These are phyloP conservation scores for Pristionchus japonicus DNA, from an alignment of 2,888 invertebrate genomes.

Conservation along the genomic window DNA sequence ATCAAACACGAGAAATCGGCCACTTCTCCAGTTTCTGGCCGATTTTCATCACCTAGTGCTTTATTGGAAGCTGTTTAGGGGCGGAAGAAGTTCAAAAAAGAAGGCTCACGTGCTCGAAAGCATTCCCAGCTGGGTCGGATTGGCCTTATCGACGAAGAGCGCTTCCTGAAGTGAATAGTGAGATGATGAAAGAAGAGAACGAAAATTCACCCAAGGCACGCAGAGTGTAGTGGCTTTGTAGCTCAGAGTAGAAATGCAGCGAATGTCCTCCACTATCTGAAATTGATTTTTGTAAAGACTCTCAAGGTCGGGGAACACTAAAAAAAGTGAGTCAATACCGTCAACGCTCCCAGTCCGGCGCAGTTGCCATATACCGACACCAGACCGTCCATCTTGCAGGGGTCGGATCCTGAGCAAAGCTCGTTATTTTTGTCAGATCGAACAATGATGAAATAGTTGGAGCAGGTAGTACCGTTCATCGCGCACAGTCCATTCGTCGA, in stretches of 20 bases:
- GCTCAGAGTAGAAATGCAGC: not conserved
- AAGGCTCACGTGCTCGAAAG: not conserved
- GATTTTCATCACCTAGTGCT: too few relatives aligned
- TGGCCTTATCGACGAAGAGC: not conserved
- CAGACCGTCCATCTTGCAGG: not conserved
- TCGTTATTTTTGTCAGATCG: not conserved
- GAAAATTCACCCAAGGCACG: not conserved
- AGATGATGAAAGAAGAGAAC: not conserved
- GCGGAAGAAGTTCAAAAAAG: not conserved
- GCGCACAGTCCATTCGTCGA: conserved; percentile 24
- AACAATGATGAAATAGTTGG: not conserved
- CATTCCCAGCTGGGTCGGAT: not conserved
- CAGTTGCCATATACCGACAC: not conserved
- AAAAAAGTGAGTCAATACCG: not conserved
- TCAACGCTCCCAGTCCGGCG: not conserved
- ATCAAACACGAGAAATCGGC: not conserved
- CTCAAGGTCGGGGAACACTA: not conserved
- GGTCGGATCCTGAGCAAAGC: not conserved
- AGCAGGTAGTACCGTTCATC: not conserved
- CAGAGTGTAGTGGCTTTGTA: not conserved
- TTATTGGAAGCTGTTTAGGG: not conserved
- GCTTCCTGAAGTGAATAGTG: not conserved
- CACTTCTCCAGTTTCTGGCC: too few relatives aligned
- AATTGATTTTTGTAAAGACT: not conserved
- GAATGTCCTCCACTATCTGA: not conserved